Evolutionary conservation across 1,140 invertebrate genomes (phyloP).

Genomic region (Macrobrachium rosenbergii): DNA sequence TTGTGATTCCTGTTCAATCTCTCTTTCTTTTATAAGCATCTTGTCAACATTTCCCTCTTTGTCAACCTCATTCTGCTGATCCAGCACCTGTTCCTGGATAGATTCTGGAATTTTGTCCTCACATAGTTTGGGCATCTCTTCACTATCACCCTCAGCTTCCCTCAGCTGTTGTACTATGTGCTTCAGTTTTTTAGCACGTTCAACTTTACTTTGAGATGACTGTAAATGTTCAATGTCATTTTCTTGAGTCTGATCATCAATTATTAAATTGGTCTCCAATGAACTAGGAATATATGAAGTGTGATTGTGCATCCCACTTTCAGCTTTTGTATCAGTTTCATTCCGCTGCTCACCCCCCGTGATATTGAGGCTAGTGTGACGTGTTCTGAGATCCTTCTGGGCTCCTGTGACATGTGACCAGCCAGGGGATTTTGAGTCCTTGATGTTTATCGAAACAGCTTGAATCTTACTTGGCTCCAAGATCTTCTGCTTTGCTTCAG

Average conservation of each 20-base stretch:
- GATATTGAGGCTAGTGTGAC: slow-evolving; percentile 36
- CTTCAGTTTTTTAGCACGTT: slow-evolving; percentile 27
- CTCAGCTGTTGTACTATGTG: slow-evolving; percentile 32
- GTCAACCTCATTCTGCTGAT: neutral
- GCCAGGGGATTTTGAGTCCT: slow-evolving; percentile 41
- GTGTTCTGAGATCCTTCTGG: slow-evolving; percentile 30
- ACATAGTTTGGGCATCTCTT: neutral
- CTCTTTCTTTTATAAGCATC: neutral
- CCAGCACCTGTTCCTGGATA: neutral
- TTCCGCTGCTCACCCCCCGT: slow-evolving; percentile 36
- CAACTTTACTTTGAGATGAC: slow-evolving; percentile 33
- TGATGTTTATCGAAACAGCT: slow-evolving; percentile 31
- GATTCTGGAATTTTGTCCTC: neutral
- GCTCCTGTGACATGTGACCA: slow-evolving; percentile 55
- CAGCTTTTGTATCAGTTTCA: slow-evolving; percentile 26
- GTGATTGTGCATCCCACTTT: neutral
- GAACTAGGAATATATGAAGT: neutral
- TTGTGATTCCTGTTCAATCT: neutral
- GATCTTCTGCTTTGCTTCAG: slow-evolving; percentile 13
- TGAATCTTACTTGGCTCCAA: slow-evolving; percentile 12
- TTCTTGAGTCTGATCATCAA: slow-evolving; percentile 47
- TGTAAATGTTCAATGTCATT: slow-evolving; percentile 41
- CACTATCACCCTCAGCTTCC: neutral
- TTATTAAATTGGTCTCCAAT: slow-evolving; percentile 30
- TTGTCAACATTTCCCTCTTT: neutral